These are phyloP conservation scores for Phyllotis vaccarum DNA, from an alignment of 2,797 vertebrate genomes.

Conservation along the genomic window DNA sequence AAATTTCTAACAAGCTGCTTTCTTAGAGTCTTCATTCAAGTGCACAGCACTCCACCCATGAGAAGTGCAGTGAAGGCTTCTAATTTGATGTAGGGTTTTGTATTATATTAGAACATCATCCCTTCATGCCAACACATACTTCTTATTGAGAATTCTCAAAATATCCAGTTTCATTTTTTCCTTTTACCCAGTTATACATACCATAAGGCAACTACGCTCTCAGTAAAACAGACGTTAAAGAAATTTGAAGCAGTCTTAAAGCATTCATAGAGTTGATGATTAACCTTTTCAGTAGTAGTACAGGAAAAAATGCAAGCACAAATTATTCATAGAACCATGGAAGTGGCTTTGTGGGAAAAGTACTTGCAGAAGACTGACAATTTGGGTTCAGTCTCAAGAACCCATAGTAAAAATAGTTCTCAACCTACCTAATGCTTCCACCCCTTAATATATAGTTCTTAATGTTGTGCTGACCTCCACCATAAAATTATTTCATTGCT, in stretches of 20 bases:
- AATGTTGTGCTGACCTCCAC: not conserved
- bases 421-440: not conserved
- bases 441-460: not conserved
- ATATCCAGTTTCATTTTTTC: constrained; percentile 42
- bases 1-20: not conserved
- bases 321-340: not conserved
- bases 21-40: not conserved
- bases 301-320: constrained; percentile 42
- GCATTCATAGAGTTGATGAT: not conserved
- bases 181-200: not conserved
- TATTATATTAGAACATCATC: constrained; percentile 44
- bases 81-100: not conserved
- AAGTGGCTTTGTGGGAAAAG: not conserved
- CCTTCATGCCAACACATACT: not conserved
- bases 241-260: not conserved
- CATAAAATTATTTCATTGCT: not conserved
- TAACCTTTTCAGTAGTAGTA: constrained; percentile 4
- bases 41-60: not conserved
- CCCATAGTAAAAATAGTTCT: not conserved
- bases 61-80: not conserved
- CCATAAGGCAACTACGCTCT: not conserved
- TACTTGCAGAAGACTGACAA: not conserved
- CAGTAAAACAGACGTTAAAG: constrained; percentile 6
- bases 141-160: constrained; percentile 21
- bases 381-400: not conserved